Evolutionary conservation across 2,113 vertebrate species (phyloP).

Genomic region (Istiophorus platypterus): DNA sequence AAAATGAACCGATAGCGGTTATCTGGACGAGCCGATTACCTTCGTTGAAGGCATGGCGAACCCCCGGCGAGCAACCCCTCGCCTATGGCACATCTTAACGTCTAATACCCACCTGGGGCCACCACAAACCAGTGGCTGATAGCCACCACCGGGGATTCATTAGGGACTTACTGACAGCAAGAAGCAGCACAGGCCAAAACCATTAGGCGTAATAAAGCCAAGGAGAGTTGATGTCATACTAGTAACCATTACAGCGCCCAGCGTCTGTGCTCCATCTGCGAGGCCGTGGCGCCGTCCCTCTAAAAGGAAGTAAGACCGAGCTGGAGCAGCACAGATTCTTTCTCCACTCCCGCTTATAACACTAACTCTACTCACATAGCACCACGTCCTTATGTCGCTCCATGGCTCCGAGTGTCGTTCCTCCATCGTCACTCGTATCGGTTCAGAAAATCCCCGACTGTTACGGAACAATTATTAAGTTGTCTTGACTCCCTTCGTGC

Average conservation of each 20-base stretch:
- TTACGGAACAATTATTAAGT: neutral
- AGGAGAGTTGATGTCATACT: slow-evolving; percentile 32
- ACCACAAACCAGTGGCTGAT: neutral
- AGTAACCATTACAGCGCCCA: slow-evolving; percentile 28
- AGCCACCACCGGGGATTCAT: slow-evolving; percentile 42
- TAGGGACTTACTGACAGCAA: slow-evolving; percentile 24
- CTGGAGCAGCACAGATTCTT: neutral
- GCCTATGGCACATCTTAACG: slow-evolving; percentile 25
- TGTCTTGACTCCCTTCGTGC: too few relatives aligned
- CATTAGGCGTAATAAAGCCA: slow-evolving; percentile 43
- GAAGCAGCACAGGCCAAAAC: slow-evolving; percentile 6
- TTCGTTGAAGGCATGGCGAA: slow-evolving; percentile 17
- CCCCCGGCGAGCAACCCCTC: slow-evolving; percentile 26
- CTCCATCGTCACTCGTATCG: too few relatives aligned
- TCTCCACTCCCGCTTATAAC: neutral
- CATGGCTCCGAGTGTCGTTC: too few relatives aligned
- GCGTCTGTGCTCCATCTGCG: slow-evolving; percentile 8
- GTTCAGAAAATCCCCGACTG: neutral
- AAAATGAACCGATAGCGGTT: slow-evolving; percentile 31
- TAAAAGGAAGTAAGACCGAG: neutral
- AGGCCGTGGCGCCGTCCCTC: neutral
- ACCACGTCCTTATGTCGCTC: neutral
- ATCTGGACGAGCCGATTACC: slow-evolving; percentile 45
- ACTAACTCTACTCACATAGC: neutral
- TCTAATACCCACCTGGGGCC: neutral